Percentiles rank a stretch among this genome's conserved stretches.
Conservation (phyloP, 2,888 invertebrate species). For the Coenonympha arcania region DNA sequence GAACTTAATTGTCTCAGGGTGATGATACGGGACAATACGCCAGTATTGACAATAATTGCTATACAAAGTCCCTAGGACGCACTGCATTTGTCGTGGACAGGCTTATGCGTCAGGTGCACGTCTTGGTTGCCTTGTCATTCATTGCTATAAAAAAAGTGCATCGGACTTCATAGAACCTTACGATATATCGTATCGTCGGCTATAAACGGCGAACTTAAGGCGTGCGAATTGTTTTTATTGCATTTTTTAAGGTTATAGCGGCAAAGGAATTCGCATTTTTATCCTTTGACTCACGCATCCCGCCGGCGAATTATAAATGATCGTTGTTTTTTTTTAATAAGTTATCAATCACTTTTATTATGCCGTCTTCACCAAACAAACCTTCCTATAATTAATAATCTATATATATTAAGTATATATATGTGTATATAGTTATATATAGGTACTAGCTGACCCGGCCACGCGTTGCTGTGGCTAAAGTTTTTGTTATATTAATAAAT, state of each 20-base stretch:
- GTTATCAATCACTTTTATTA: constrained; percentile 2
- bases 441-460: no score
- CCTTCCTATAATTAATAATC: no score
- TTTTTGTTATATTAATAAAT: no score
- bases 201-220: constrained; percentile 4
- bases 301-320: constrained; percentile 3
- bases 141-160: not conserved
- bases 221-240: constrained; percentile 22
- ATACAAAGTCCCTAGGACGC: not conserved
- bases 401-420: no score
- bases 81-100: not conserved
- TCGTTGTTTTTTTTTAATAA: not conserved
- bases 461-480: no score
- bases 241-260: constrained; percentile 13
- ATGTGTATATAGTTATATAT: no score
- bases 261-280: constrained; percentile 17
- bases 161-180: not conserved
- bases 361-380: not conserved
- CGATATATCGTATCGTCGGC: not conserved
- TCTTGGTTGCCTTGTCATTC: no score
- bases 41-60: no score
- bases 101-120: no score
- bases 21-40: not conserved
- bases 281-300: constrained; percentile 13
- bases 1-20: not conserved